Conservation (phyloP, 92 coral and sea anemone genomes). For the Heliopora coerulea region DNA sequence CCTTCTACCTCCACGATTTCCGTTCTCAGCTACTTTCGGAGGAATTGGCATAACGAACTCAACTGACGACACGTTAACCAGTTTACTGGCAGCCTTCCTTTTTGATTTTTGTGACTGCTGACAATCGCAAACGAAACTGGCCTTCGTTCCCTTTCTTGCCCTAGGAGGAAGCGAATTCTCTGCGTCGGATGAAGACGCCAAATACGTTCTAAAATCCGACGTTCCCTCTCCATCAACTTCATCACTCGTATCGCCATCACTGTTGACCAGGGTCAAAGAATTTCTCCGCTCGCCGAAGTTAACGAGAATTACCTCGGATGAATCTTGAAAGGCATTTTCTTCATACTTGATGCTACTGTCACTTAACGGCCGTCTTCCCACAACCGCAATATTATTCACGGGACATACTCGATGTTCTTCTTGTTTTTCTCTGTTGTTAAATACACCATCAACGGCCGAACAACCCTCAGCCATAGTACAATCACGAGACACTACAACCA, state of each 20-base stretch:
- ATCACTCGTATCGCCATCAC: slow-evolving; percentile 32
- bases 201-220: not conserved
- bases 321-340: slow-evolving; percentile 43
- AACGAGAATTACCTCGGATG: slow-evolving; percentile 35
- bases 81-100: slow-evolving; percentile 29
- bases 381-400: not conserved
- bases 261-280: slow-evolving; percentile 5
- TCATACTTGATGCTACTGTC: slow-evolving; percentile 38
- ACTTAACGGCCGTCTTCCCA: slow-evolving; percentile 32
- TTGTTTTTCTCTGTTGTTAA: not conserved
- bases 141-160: slow-evolving; percentile 5
- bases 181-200: not conserved
- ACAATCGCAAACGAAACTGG: slow-evolving; percentile 30
- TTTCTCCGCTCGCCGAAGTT: slow-evolving; percentile 29
- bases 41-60: not conserved
- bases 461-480: slow-evolving; percentile 28
- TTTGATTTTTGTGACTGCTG: slow-evolving; percentile 27
- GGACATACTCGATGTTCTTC: slow-evolving; percentile 8
- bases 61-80: not conserved
- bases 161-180: slow-evolving; percentile 9
- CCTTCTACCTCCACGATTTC: not conserved
- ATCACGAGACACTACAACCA: not conserved
- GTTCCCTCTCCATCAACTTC: not conserved
- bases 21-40: not conserved
- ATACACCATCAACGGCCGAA: slow-evolving; percentile 1